These are phyloP conservation scores for Pteropus rufus DNA, from an alignment of 2,797 vertebrate species.

Conservation along the genomic window DNA sequence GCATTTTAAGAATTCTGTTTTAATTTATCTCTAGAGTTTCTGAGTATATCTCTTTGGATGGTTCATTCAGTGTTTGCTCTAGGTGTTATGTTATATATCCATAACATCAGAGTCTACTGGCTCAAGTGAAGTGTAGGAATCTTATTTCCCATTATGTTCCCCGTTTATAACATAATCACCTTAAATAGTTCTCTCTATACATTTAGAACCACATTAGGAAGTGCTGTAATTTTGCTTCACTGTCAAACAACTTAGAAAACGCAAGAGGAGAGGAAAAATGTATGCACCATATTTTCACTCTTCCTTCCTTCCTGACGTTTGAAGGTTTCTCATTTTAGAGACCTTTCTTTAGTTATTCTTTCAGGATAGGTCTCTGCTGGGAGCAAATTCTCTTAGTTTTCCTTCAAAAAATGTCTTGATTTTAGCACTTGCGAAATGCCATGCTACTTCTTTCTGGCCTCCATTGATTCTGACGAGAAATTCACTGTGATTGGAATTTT, in stretches of 20 bases:
- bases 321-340: no score
- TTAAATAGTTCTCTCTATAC: background rate
- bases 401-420: no score
- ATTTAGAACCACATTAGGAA: background rate
- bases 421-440: no score
- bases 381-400: no score
- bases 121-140: background rate
- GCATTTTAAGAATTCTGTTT: background rate
- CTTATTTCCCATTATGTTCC: background rate
- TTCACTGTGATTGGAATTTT: background rate
- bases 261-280: background rate
- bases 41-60: background rate
- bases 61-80: background rate
- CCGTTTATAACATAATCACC: background rate
- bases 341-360: no score
- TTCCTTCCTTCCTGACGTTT: no score
- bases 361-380: no score
- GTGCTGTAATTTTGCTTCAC: background rate
- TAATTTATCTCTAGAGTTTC: background rate
- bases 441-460: background rate
- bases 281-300: background rate
- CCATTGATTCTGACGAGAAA: background rate
- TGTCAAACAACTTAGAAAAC: background rate
- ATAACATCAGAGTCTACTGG: background rate
- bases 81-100: background rate